A percentile compares a stretch with the other conserved stretches of the same genome.
Evolutionary conservation across 2,113 vertebrate species (phyloP).

Genomic region (Amphilophus citrinellus): DNA sequence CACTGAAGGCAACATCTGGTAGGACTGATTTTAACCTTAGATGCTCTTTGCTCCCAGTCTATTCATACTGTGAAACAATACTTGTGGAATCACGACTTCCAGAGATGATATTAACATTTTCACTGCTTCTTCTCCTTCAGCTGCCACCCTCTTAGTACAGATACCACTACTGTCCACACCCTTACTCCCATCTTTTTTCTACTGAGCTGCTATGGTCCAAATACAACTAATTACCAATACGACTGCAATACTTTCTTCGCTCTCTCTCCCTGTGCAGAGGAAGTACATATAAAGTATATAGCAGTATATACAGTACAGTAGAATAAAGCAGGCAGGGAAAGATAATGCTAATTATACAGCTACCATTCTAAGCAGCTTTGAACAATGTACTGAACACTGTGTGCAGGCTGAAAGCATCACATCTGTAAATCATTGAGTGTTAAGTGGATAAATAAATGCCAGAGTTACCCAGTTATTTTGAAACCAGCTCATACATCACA

Average conservation of each 20-base stretch:
- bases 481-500: neutral
- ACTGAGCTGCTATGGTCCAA: neutral
- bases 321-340: neutral
- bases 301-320: too few species aligned
- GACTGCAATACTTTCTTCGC: neutral
- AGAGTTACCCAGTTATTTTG: neutral
- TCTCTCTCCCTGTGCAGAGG: too few species aligned
- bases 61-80: neutral
- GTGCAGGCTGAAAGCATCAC: neutral
- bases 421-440: neutral
- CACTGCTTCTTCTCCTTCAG: neutral
- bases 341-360: neutral
- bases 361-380: neutral
- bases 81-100: neutral
- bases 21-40: constrained; percentile 47
- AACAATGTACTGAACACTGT: neutral
- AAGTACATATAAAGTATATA: too few species aligned
- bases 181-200: neutral
- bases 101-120: neutral
- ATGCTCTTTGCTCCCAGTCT: neutral
- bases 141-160: rapidly evolving
- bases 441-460: constrained; percentile 7
- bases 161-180: neutral
- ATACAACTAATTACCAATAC: neutral
- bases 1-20: constrained; percentile 56